Evolutionary conservation across 2,888 invertebrate species (phyloP).

Genomic region (Drosophila atripex): DNA sequence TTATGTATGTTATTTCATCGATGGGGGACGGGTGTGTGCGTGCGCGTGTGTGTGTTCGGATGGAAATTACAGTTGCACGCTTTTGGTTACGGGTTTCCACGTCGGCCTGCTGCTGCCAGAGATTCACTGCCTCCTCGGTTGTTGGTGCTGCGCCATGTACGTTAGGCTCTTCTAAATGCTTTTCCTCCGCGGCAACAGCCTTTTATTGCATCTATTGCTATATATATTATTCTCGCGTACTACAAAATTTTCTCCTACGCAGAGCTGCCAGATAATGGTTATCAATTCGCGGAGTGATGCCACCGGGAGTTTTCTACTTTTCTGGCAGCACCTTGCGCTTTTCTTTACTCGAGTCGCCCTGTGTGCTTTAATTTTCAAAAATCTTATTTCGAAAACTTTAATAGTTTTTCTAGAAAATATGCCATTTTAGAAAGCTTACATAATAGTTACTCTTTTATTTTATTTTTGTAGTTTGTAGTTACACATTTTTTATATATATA

Average conservation of each 20-base stretch:
- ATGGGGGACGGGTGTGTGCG: slow-evolving; percentile 48
- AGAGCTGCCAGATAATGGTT: not conserved
- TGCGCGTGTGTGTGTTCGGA: slow-evolving; percentile 43
- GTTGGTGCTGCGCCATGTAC: slow-evolving; percentile 63
- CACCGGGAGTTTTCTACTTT: no score
- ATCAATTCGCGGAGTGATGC: not conserved
- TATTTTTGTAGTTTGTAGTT: not conserved
- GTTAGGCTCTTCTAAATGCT: slow-evolving; percentile 58
- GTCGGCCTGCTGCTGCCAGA: slow-evolving; percentile 21
- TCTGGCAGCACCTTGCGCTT: no score
- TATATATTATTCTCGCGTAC: slow-evolving; percentile 50
- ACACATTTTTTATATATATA: no score
- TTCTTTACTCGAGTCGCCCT: no score
- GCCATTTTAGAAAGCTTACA: no score
- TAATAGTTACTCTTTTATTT: not conserved
- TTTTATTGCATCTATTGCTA: slow-evolving; percentile 63
- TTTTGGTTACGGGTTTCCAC: slow-evolving; percentile 27
- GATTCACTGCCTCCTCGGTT: slow-evolving; percentile 43
- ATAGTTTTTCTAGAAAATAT: no score
- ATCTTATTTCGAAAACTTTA: no score
- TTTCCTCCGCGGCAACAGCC: slow-evolving; percentile 49
- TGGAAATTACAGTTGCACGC: slow-evolving; percentile 41
- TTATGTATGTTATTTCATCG: slow-evolving; percentile 69
- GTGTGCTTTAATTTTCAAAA: no score
- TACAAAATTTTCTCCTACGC: slow-evolving; percentile 30